Evolutionary conservation across 2,113 vertebrate species (phyloP).

Genomic region (Dicentrarchus labrax): DNA sequence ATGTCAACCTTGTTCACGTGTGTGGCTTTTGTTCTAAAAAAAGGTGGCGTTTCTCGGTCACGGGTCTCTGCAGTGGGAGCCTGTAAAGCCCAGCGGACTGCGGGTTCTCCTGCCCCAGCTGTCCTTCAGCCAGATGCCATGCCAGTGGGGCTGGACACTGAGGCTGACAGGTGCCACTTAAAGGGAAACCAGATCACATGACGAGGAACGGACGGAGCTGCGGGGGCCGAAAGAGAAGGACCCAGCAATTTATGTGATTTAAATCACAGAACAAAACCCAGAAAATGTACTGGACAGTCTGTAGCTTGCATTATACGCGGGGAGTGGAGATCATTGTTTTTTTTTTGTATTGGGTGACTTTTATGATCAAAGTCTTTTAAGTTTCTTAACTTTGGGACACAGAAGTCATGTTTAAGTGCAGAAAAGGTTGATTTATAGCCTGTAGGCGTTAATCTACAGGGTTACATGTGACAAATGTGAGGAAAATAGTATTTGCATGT

Average conservation of each 20-base stretch:
- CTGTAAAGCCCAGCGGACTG: slow-evolving; percentile 84
- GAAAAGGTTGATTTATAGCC: background rate
- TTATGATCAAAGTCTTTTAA: background rate
- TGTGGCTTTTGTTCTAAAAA: slow-evolving; percentile 42
- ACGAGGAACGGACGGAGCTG: slow-evolving; percentile 22
- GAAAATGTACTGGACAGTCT: background rate
- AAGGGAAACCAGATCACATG: slow-evolving; percentile 24
- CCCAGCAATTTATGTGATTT: background rate
- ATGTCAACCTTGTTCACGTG: background rate
- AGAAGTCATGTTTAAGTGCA: background rate
- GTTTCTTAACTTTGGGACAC: background rate
- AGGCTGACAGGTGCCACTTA: slow-evolving; percentile 82
- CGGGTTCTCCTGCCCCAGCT: slow-evolving; percentile 85
- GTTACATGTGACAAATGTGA: background rate
- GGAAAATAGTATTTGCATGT: background rate
- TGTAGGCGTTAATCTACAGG: background rate
- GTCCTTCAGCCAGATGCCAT: slow-evolving; percentile 85
- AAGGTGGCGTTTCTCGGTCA: slow-evolving; percentile 91
- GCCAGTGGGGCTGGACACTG: slow-evolving; percentile 93
- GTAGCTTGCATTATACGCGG: too few relatives aligned
- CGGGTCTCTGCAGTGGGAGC: slow-evolving; percentile 85
- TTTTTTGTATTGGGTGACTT: background rate
- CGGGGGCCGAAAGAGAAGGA: background rate
- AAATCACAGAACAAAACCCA: background rate
- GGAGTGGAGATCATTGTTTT: background rate